Conservation (phyloP, 2,113 vertebrate genomes). For the Natator depressus region DNA sequence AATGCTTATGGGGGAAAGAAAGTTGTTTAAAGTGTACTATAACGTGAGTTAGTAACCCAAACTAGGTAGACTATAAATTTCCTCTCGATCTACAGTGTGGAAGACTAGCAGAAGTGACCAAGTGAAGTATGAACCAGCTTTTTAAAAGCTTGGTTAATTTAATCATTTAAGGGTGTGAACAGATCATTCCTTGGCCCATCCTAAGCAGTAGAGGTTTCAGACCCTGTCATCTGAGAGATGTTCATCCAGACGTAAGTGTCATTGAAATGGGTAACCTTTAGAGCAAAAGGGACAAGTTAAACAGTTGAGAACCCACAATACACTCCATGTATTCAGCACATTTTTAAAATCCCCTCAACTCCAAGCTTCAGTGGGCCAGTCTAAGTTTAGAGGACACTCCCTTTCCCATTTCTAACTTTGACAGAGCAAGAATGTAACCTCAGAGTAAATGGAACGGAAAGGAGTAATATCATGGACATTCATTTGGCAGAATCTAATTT, state of each 20-base stretch:
- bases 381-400: neutral
- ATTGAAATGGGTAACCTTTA: neutral
- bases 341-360: neutral
- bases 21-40: neutral
- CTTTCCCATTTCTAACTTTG: neutral
- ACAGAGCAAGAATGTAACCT: slow-evolving; percentile 50
- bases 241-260: neutral
- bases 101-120: neutral
- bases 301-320: neutral
- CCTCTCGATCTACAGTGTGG: neutral
- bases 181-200: neutral
- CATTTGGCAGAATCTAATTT: slow-evolving; percentile 79
- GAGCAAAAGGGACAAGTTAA: neutral
- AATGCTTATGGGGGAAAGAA: neutral
- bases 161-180: neutral
- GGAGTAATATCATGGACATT: slow-evolving; percentile 62
- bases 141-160: neutral
- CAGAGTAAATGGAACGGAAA: slow-evolving; percentile 72
- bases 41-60: neutral
- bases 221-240: neutral
- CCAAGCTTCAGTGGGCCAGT: neutral
- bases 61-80: neutral
- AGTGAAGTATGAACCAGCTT: neutral
- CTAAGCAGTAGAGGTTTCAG: neutral
- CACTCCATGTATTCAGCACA: neutral